Base-by-base conservation (phyloP, 2,797 vertebrate genomes). In the Babyrousa celebensis region DNA sequence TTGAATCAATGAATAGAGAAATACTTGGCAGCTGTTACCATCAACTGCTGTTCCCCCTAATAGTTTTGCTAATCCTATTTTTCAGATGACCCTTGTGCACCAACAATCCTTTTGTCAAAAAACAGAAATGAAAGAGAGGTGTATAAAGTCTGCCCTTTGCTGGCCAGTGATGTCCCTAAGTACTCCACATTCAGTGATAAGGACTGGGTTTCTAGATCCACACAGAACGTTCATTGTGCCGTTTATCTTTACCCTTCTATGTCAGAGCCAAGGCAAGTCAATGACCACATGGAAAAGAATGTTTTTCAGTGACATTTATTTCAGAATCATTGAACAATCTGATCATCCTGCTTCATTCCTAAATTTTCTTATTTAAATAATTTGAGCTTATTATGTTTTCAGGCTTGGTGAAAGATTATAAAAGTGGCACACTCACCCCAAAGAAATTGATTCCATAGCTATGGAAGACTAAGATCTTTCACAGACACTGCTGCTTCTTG, bases 241-340 rank as follows among this genome's bases (percentile, higher is more conserved):
- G 9, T 80, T 36, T 36, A 36, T 36, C 36, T 36, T 36, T 36
- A 54, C 36, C 11, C 60, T 89, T 89, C 75, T 68, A 5, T 40
- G 12, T 62, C 54, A 87, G 62, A 80, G 48, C 52, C 60, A 48
- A 95, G 77, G 87, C 40, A 60, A 96, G 27, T 23, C 79, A 96
- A 67, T 68, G 48, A 93, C 29, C 67, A 93, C 43, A 40, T 16
- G 60, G 20, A 14, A 4, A 75, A 16, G 21, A 6, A 4, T 52
- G 3, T 52, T 40, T 94, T 93, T 74, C 36, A 79, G 15, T 89
- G 21, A 95, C n/a, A 18, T 97, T 97, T 98, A 98, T 98, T 98
- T 97, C 29, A 93, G 27, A 75, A 72, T 78, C 63, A 79, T 86
- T 80, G 63, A 95, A 62, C n/a, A 91, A n/a, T 68, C 12, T 60